Evolutionary conservation across 2,113 vertebrate genomes (phyloP).

Genomic region (Phycodurus eques): DNA sequence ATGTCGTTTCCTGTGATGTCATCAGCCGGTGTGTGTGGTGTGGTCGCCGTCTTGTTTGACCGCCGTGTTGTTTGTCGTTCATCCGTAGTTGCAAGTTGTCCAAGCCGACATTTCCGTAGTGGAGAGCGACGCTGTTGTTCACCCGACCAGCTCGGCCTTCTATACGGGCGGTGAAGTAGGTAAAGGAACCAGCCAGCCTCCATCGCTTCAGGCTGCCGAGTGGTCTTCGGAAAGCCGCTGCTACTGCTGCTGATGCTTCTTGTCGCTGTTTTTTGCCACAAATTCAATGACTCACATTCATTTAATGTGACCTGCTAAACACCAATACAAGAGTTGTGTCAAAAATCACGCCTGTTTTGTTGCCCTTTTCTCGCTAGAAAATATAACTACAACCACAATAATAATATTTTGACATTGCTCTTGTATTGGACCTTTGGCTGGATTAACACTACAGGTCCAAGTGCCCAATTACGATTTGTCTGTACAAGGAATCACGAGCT

Average conservation of each 20-base stretch:
- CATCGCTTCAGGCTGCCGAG: slow-evolving; percentile 11
- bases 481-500: background rate
- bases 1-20: slow-evolving; percentile 40
- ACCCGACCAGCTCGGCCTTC: slow-evolving; percentile 98
- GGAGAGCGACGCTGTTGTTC: slow-evolving; percentile 98
- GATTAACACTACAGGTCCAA: background rate
- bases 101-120: slow-evolving; percentile 98
- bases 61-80: slow-evolving; percentile 83
- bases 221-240: background rate
- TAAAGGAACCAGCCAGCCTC: slow-evolving; percentile 79
- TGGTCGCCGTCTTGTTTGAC: slow-evolving; percentile 73
- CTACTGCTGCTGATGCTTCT: slow-evolving; percentile 29
- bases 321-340: background rate
- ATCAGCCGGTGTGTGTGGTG: slow-evolving; percentile 9
- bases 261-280: slow-evolving; percentile 16
- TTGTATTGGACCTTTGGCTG: background rate
- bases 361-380: no score
- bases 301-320: no score
- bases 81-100: slow-evolving; percentile 99
- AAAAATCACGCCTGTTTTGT: background rate
- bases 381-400: no score
- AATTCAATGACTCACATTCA: background rate
- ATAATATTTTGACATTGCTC: background rate
- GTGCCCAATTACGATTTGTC: background rate
- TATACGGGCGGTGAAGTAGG: slow-evolving; percentile 99